Percentiles rank a stretch among this genome's conserved stretches.
Conservation (phyloP, 2,888 invertebrate genomes). For the Diaprepes abbreviatus region DNA sequence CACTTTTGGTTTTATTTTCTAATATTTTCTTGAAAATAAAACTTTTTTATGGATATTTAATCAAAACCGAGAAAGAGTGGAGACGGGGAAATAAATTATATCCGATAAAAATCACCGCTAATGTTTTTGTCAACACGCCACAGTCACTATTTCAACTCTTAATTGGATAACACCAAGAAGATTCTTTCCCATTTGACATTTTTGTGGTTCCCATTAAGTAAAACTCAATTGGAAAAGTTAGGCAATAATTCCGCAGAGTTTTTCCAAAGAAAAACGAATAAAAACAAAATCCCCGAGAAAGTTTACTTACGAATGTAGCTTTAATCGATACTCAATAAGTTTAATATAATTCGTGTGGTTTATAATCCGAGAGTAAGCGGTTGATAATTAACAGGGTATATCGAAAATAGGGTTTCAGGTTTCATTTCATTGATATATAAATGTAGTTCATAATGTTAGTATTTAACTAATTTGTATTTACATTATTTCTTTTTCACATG, state of each 20-base stretch:
- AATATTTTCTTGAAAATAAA: background rate
- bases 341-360: slow-evolving; percentile 20
- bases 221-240: slow-evolving; percentile 52
- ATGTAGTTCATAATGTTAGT: too few species aligned
- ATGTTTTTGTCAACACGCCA: slow-evolving; percentile 45
- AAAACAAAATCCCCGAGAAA: slow-evolving; percentile 40
- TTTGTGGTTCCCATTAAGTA: slow-evolving; percentile 51
- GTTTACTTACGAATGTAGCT: slow-evolving; percentile 43
- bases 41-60: background rate
- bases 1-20: background rate
- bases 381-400: slow-evolving; percentile 9
- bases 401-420: background rate
- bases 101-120: slow-evolving; percentile 35
- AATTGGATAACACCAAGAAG: slow-evolving; percentile 46
- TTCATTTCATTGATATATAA: background rate
- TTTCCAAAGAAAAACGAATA: slow-evolving; percentile 44
- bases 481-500: too few species aligned
- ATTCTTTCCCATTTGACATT: slow-evolving; percentile 49
- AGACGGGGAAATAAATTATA: slow-evolving; percentile 8
- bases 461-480: too few species aligned
- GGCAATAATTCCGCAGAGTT: slow-evolving; percentile 49
- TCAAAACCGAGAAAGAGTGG: background rate
- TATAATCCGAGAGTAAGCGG: slow-evolving; percentile 8
- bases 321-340: slow-evolving; percentile 40
- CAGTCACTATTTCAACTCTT: slow-evolving; percentile 44